These are phyloP conservation scores for Adelphocoris suturalis DNA, from an alignment of 2,888 invertebrate genomes.

Conservation along the genomic window DNA sequence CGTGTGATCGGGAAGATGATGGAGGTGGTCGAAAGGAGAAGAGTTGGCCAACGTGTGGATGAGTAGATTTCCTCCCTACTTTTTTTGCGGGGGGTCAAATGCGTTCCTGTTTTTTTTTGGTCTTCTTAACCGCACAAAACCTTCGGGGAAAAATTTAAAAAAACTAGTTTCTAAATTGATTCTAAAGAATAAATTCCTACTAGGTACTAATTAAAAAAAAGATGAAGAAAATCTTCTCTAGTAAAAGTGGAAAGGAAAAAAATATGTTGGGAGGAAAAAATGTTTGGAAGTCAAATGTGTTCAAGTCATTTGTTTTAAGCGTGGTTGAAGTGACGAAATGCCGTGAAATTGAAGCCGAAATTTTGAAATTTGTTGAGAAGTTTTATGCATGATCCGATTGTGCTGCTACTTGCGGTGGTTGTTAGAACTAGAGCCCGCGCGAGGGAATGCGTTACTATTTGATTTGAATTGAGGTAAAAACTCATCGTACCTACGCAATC, in stretches of 20 bases:
- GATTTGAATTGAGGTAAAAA: neutral
- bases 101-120: neutral
- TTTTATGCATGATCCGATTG: neutral
- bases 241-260: conserved; percentile 21
- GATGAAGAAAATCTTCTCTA: conserved; percentile 23
- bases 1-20: conserved; percentile 34
- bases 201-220: conserved; percentile 14
- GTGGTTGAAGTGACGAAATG: neutral
- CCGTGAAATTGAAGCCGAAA: conserved; percentile 5
- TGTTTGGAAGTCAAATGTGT: conserved; percentile 10
- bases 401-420: neutral
- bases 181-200: conserved; percentile 24
- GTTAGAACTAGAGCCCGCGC: neutral
- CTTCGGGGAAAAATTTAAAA: conserved; percentile 10
- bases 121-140: neutral
- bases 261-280: neutral
- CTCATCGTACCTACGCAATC: no score
- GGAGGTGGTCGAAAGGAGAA: conserved; percentile 47
- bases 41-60: conserved; percentile 46
- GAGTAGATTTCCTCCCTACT: conserved; percentile 22
- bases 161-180: conserved; percentile 15
- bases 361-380: neutral
- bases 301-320: neutral
- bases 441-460: neutral
- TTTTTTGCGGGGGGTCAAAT: neutral